Base-by-base conservation (phyloP, 1,140 invertebrate genomes). In the Eriocheir sinensis region DNA sequence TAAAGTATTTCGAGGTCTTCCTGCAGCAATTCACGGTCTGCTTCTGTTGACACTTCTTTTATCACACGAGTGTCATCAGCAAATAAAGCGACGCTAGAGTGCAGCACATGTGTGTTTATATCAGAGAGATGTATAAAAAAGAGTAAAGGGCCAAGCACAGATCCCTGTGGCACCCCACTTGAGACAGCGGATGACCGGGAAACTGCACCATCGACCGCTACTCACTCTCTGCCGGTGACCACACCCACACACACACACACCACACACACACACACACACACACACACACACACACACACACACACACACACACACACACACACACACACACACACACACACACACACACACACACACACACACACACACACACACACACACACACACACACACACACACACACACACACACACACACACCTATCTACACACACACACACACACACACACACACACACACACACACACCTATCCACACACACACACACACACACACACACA, bases 321-420 rank as follows among this genome's bases (percentile, higher is more conserved):
- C n/a, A 88, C 44, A 41, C 30, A 88, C 44, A 88, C 44, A 88
- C 44, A 41, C 30, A 88, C 44, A 88, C 36, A 88, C 44, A 88
- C 36, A 88, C 44, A 88, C 44, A 88, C 44, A 88, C 44, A 88
- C 36, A 88, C 36, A 88, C 44, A 88, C 44, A 88, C n/a, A 41
- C 44, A 41, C n/a, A 41, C 38, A 41, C 38, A 88, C 41, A 88
- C 30, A 88, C 41, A 88, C 41, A 85, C 30, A 85, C 38, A 85
- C 38, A 34, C 34, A 12, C 34, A 12, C 3, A 80, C 34, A 80
- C 34, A 80, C 34, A 80, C 34, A 80, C 34, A 80, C 34, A 80
- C 34, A 80, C 34, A 80, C 12, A 80, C 34, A 80, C 34, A 80
- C 34, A 80, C 34, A 80, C 34, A 80, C 34, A 80, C 34, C n/a